Percentiles rank a stretch among this genome's conserved stretches.
These are phyloP conservation scores for Diploptera punctata DNA, from an alignment of 2,888 invertebrate genomes.

Conservation along the genomic window DNA sequence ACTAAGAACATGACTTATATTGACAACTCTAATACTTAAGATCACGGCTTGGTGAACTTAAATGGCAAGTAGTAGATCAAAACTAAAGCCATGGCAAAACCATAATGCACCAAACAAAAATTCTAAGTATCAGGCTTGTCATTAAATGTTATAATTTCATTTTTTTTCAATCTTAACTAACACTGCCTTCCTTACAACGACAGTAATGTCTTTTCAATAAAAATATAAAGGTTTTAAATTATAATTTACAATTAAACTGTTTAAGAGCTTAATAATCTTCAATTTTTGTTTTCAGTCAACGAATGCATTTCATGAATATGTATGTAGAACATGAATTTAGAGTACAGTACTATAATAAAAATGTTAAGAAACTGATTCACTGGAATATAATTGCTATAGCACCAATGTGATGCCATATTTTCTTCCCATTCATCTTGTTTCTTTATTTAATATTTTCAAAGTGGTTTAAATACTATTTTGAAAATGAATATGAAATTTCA, in stretches of 20 bases:
- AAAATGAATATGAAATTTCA: conserved; percentile 14
- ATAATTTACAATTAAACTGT: no score
- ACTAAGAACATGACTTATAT: neutral
- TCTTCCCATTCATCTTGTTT: neutral
- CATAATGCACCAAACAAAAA: neutral
- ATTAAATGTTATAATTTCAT: conserved; percentile 15
- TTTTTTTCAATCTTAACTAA: no score
- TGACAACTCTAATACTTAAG: neutral
- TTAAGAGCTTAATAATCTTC: no score
- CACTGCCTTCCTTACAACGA: no score
- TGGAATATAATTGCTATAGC: neutral
- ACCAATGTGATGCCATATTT: neutral
- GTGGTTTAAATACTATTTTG: neutral
- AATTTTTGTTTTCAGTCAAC: no score
- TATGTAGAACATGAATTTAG: no score
- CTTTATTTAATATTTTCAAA: neutral
- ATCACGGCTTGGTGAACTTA: neutral
- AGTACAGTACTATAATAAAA: no score
- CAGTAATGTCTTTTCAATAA: no score
- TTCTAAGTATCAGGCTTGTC: neutral
- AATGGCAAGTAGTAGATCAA: neutral
- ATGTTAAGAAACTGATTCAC: no score
- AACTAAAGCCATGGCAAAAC: neutral
- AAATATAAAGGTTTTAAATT: no score
- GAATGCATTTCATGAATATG: no score